Evolutionary conservation across 2,113 vertebrate species (phyloP), one percentile per base, ranked within the genome.

Genomic region (Limnothrissa miodon): DNA sequence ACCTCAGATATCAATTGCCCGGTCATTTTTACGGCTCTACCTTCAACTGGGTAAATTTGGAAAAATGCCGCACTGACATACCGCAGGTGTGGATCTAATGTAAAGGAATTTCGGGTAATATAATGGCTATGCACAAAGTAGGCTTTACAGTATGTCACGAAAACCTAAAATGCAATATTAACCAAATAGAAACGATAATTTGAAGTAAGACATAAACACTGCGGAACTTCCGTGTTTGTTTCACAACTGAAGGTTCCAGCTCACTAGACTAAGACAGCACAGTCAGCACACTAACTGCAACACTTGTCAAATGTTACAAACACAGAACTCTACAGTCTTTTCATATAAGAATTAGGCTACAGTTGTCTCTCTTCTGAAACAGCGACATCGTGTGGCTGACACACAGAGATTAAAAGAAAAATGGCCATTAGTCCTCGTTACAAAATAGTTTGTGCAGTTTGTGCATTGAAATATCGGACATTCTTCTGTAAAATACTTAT

Each of bases 61-160:
- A 36, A 56, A 80, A 84, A 80, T 81, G 66, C 80, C 83, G 83
- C 66, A 51, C n/a, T 19, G 39, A 51, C 17, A 8, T 42, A 21
- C 87, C 23, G 80, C 3, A 6, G 15, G 0, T 81, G 45, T 66
- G 46, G 10, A 36, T 13, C 17, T 11, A 36, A 74, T 39, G 51
- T 56, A 19, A 56, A 56, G 21, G 51, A 23, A 56, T 56, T 56
- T 23, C 51, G 19, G 21, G 51, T 56, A 23, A 56, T 23, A 53
- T 5, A 5, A 17, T 19, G 15, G 1, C 1, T 4, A 21, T 53
- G 17, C 23, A 42, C 42, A 42, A 6, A 42, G 42, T 42, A 42
- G 42, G 2, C 42, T 42, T 4, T 42, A 42, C 6, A 42, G 42
- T 4, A 42, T 42, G n/a, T n/a, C n/a, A n/a, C n/a, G n/a, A n/a